Evolutionary conservation across 2,113 vertebrate species (phyloP).

Genomic region (Callopanchax toddi): DNA sequence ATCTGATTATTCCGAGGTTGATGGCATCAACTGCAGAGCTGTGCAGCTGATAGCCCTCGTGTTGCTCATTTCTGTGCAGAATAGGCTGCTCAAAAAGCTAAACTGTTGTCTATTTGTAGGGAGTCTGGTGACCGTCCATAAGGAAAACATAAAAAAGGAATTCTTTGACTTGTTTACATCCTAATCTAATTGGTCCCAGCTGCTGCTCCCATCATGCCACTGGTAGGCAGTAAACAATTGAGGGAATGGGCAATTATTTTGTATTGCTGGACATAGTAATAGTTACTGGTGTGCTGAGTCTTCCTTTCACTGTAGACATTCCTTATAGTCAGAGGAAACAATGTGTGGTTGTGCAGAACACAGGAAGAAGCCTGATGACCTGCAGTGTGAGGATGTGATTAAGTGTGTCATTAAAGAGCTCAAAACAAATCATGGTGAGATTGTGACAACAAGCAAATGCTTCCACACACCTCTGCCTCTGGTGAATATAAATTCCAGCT

Average conservation of each 20-base stretch:
- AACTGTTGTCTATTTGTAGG: constrained; percentile 49
- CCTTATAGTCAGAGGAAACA: constrained; percentile 49
- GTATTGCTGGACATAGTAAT: constrained; percentile 76
- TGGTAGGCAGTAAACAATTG: constrained; percentile 72
- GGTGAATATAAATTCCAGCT: constrained; percentile 32
- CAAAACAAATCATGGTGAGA: constrained; percentile 40
- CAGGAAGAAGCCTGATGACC: constrained; percentile 41
- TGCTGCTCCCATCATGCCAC: constrained; percentile 71
- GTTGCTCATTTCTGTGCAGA: constrained; percentile 34
- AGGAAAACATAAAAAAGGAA: constrained; percentile 47
- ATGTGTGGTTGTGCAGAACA: constrained; percentile 54
- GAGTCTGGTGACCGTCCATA: constrained; percentile 32
- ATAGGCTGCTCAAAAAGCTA: constrained; percentile 33
- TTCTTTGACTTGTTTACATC: constrained; percentile 61
- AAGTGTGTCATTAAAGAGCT: constrained; percentile 41
- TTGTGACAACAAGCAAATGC: constrained; percentile 28
- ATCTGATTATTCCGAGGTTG: constrained; percentile 59
- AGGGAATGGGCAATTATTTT: constrained; percentile 76
- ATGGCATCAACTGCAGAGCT: constrained; percentile 27
- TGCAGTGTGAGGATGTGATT: constrained; percentile 35
- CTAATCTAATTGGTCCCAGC: constrained; percentile 78
- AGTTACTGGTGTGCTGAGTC: constrained; percentile 62
- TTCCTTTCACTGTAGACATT: constrained; percentile 49
- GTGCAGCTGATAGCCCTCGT: constrained; percentile 50
- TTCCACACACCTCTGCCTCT: constrained; percentile 22